These are phyloP conservation scores for Platichthys stellatus DNA, from an alignment of 2,113 vertebrate genomes.

Conservation along the genomic window DNA sequence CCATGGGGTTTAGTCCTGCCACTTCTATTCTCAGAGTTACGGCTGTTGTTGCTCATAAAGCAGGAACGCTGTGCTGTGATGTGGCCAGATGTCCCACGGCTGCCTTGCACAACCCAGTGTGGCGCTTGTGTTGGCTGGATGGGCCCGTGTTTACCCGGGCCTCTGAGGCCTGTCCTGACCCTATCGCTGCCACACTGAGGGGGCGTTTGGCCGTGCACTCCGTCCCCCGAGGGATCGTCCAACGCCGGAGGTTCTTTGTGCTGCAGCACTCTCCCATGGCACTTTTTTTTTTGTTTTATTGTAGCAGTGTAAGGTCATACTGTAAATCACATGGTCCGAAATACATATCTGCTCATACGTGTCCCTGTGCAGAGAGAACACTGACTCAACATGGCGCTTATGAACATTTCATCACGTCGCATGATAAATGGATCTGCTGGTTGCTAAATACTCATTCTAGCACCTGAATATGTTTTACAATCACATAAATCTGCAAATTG, in stretches of 20 bases:
- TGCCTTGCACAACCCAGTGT: conserved; percentile 64
- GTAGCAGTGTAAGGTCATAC: conserved; percentile 1
- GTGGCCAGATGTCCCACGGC: conserved; percentile 69
- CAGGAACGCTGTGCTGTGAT: conserved; percentile 60
- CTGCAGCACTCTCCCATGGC: conserved; percentile 20
- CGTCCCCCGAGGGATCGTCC: conserved; percentile 28
- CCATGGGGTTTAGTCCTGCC: conserved; percentile 47
- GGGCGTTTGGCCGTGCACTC: conserved; percentile 39
- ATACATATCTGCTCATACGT: not conserved
- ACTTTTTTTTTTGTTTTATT: conserved; percentile 17
- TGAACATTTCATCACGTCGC: no score
- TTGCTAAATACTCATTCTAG: not conserved
- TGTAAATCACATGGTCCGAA: conserved; percentile 1
- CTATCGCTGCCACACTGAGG: conserved; percentile 38
- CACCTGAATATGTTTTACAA: not conserved
- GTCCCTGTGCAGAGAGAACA: conserved; percentile 2
- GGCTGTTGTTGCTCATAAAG: conserved; percentile 70
- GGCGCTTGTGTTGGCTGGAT: conserved; percentile 67
- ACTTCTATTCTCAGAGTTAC: conserved; percentile 66
- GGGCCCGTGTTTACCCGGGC: conserved; percentile 61
- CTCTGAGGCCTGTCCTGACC: conserved; percentile 54
- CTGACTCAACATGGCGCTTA: no score
- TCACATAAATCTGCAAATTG: no score
- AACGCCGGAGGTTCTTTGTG: conserved; percentile 16
- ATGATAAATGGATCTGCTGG: not conserved